These are phyloP conservation scores for Yponomeuta sedellus DNA, from an alignment of 2,888 invertebrate species.

Conservation along the genomic window DNA sequence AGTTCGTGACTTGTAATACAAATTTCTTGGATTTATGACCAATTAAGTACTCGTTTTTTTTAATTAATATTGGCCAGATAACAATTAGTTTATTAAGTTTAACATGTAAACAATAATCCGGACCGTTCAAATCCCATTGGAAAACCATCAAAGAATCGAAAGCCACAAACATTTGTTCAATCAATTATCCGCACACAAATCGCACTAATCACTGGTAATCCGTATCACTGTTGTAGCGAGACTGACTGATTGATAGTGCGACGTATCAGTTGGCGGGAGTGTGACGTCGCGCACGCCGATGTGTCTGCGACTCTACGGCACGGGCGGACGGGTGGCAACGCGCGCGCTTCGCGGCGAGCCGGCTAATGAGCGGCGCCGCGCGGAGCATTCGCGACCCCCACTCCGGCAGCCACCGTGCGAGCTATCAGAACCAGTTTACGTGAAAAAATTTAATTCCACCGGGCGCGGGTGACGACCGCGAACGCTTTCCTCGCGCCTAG, in stretches of 20 bases:
- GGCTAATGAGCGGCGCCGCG: constrained; percentile 66
- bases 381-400: constrained; percentile 60
- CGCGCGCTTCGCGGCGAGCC: constrained; percentile 55
- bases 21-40: too few species aligned
- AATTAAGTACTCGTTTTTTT: too few species aligned
- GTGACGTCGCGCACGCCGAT: constrained; percentile 8
- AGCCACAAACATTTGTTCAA: not conserved
- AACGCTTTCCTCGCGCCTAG: constrained; percentile 67
- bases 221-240: not conserved
- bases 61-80: not conserved
- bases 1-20: too few species aligned
- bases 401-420: constrained; percentile 39
- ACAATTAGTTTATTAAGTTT: not conserved
- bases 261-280: constrained; percentile 8
- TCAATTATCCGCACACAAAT: not conserved
- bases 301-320: not conserved
- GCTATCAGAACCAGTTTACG: constrained; percentile 75
- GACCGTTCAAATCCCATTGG: not conserved
- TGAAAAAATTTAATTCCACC: constrained; percentile 71
- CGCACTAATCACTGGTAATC: constrained; percentile 1
- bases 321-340: constrained; percentile 28
- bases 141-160: not conserved
- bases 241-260: constrained; percentile 2
- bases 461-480: constrained; percentile 66
- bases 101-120: not conserved